These are phyloP conservation scores for Holacanthus passer DNA, from an alignment of 2,113 vertebrate species.

Conservation along the genomic window DNA sequence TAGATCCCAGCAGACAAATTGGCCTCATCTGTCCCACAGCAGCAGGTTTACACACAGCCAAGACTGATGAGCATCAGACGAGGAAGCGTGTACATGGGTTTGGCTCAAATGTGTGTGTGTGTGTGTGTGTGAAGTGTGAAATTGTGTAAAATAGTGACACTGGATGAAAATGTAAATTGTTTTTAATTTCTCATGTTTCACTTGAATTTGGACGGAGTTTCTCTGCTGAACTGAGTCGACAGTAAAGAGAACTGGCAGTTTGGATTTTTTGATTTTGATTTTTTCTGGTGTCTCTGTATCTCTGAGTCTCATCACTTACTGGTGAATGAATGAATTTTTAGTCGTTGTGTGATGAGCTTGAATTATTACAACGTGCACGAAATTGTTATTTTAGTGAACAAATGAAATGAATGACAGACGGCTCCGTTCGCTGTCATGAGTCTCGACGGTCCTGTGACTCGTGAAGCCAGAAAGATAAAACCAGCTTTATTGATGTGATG, in stretches of 20 bases:
- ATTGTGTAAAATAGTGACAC: background rate
- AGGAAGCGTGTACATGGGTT: background rate
- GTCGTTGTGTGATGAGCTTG: no score
- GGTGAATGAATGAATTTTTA: background rate
- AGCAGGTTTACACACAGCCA: slow-evolving; percentile 33
- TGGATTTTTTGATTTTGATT: background rate
- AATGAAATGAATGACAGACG: no score
- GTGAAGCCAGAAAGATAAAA: no score
- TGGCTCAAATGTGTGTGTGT: background rate
- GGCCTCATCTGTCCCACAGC: slow-evolving; percentile 45
- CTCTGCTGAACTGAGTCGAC: no score
- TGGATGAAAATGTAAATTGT: background rate
- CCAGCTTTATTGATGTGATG: no score
- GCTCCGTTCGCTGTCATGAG: no score
- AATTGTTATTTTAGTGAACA: no score
- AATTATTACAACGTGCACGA: background rate
- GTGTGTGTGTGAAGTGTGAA: background rate
- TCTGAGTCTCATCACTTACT: background rate
- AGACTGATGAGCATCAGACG: slow-evolving; percentile 19
- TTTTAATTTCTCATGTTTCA: fast-evolving
- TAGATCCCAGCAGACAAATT: slow-evolving; percentile 55
- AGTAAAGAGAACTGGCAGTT: background rate
- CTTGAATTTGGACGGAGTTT: background rate
- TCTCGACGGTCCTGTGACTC: no score
- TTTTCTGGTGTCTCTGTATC: background rate